Conservation (phyloP, 2,888 invertebrate genomes). For the Phymatocera aterrima region DNA sequence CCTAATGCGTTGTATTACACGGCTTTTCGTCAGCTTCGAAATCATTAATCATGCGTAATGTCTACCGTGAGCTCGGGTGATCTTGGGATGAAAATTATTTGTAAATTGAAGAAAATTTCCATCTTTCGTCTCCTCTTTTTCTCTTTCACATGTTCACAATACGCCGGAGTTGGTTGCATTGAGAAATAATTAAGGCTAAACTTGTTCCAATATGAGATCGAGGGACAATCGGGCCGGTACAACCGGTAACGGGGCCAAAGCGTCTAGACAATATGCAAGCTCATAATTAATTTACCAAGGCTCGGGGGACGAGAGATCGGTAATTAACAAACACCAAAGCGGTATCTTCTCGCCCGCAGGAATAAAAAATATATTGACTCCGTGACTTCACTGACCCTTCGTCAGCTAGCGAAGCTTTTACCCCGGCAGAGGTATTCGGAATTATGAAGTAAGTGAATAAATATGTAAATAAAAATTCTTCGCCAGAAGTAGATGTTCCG, state of each 20-base stretch:
- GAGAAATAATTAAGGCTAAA: conserved; percentile 40
- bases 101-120: too few relatives aligned
- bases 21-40: too few relatives aligned
- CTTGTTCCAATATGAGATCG: neutral
- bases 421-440: neutral
- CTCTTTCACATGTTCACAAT: neutral
- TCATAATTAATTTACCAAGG: conserved; percentile 65
- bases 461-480: neutral
- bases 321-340: conserved; percentile 62
- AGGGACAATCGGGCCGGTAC: neutral
- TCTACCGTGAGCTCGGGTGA: too few relatives aligned
- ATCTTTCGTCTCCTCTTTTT: too few relatives aligned
- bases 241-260: conserved; percentile 30
- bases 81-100: neutral
- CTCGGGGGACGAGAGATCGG: conserved; percentile 51
- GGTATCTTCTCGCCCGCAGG: conserved; percentile 11
- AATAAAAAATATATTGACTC: conserved; percentile 46
- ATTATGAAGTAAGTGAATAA: neutral
- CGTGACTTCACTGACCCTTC: conserved; percentile 40
- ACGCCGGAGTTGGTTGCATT: neutral
- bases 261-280: conserved; percentile 65
- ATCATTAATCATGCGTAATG: too few relatives aligned
- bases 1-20: too few relatives aligned
- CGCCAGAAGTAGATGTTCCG: neutral
- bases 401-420: conserved; percentile 2